phyloP scores from a whole-genome alignment of 2,888 invertebrate genomes.

The Margaritifera margaritifera region DNA sequence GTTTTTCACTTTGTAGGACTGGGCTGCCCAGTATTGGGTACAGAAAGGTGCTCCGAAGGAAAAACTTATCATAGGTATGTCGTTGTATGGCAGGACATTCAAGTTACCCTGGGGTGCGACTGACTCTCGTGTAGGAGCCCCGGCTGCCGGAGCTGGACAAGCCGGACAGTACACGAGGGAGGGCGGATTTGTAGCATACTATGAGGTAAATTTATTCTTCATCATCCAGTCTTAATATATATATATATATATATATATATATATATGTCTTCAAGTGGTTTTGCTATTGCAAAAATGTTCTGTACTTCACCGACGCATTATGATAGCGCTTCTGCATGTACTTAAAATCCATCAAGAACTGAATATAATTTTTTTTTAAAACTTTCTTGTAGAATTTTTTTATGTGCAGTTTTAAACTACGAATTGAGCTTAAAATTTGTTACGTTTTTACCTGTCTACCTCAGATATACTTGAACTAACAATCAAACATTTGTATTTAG shows the following conservation, averaged over 20 bases:
- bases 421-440: too few species aligned
- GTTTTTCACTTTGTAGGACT: conserved; percentile 45
- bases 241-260: too few species aligned
- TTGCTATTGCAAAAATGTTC: too few species aligned
- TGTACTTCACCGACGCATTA: too few species aligned
- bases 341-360: too few species aligned
- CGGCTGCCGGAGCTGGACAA: conserved; percentile 44
- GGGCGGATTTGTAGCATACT: conserved; percentile 62
- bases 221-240: neutral
- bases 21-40: conserved; percentile 56
- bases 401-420: too few species aligned
- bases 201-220: conserved; percentile 43
- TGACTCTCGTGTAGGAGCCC: conserved; percentile 44
- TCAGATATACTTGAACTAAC: neutral
- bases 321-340: too few species aligned
- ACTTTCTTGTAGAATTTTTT: too few species aligned
- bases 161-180: conserved; percentile 57
- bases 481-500: conserved; percentile 18
- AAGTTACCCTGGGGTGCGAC: conserved; percentile 80
- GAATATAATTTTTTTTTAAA: too few species aligned
- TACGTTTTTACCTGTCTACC: too few species aligned
- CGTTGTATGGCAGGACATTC: conserved; percentile 93
- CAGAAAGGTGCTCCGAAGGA: conserved; percentile 88
- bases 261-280: too few species aligned
- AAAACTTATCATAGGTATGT: conserved; percentile 93